Percentiles rank a stretch among this genome's conserved stretches.
Conservation (phyloP, 2,113 vertebrate species). For the Poecile atricapillus region DNA sequence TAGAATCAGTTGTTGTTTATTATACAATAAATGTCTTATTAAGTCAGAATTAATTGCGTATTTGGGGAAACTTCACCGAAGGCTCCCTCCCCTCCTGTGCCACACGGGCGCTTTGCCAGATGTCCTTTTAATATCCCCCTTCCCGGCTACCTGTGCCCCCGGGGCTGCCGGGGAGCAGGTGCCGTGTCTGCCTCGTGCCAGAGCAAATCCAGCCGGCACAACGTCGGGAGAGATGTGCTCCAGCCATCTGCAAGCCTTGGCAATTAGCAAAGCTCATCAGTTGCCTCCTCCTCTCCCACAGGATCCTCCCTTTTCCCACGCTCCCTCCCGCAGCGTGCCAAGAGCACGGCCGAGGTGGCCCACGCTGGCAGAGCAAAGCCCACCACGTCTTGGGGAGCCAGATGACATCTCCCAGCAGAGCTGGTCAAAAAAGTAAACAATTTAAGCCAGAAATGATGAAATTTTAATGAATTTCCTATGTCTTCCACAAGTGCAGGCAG, state of each 20-base stretch:
- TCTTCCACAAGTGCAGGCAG: neutral
- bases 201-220: neutral
- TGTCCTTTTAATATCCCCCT: neutral
- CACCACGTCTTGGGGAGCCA: neutral
- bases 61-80: constrained; percentile 39
- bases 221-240: accelerated
- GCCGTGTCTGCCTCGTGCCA: neutral
- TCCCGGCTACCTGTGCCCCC: neutral
- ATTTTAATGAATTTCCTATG: neutral
- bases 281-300: neutral
- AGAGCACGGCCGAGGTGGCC: neutral
- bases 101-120: neutral
- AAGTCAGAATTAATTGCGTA: constrained; percentile 65
- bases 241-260: neutral
- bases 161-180: neutral
- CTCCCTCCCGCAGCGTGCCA: neutral
- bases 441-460: neutral
- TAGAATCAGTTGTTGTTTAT: constrained; percentile 70
- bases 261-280: constrained; percentile 13
- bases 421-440: neutral
- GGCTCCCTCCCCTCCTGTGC: neutral
- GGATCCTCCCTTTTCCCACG: neutral
- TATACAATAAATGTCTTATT: constrained; percentile 72
- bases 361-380: neutral
- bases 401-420: neutral